These are phyloP conservation scores for Schizothorax lantsangensis DNA, from an alignment of 2,797 vertebrate genomes.

Conservation along the genomic window DNA sequence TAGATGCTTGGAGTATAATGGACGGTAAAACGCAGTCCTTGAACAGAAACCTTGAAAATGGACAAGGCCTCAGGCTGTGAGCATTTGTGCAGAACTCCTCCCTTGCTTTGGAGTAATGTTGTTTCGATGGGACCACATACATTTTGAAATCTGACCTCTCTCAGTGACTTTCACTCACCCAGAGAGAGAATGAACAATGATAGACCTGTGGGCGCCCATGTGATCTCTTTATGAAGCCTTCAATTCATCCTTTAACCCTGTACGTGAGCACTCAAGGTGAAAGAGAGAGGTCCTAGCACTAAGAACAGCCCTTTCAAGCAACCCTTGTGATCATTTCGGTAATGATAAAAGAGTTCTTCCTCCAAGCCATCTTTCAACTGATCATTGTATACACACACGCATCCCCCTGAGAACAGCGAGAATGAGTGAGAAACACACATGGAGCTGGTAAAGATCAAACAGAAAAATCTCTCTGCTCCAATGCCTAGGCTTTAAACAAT, in stretches of 20 bases:
- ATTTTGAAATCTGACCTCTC: slow-evolving; percentile 52
- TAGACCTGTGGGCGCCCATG: slow-evolving; percentile 49
- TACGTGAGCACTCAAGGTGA: slow-evolving; percentile 34
- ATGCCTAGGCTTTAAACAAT: slow-evolving; percentile 10
- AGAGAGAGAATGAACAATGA: slow-evolving; percentile 43
- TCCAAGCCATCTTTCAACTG: slow-evolving; percentile 55
- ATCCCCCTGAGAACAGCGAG: slow-evolving; percentile 44
- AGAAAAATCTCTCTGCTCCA: background rate
- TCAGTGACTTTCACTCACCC: slow-evolving; percentile 29
- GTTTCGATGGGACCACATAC: slow-evolving; percentile 26
- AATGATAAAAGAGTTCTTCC: slow-evolving; percentile 46
- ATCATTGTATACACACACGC: slow-evolving; percentile 14
- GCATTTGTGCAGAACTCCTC: slow-evolving; percentile 2
- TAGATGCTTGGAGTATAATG: slow-evolving; percentile 35
- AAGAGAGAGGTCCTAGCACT: slow-evolving; percentile 32
- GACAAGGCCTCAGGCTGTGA: slow-evolving; percentile 34
- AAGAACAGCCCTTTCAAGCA: slow-evolving; percentile 20
- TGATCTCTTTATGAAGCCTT: slow-evolving; percentile 44
- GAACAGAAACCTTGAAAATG: slow-evolving; percentile 43
- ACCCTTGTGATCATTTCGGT: slow-evolving; percentile 35
- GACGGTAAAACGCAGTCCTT: slow-evolving; percentile 35
- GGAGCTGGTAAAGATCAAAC: slow-evolving; percentile 18
- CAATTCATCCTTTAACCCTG: slow-evolving; percentile 39
- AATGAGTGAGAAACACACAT: slow-evolving; percentile 53
- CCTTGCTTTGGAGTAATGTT: slow-evolving; percentile 27